Base-by-base conservation (phyloP, 92 coral and sea anemone genomes). In the Parazoanthus atlanticus region DNA sequence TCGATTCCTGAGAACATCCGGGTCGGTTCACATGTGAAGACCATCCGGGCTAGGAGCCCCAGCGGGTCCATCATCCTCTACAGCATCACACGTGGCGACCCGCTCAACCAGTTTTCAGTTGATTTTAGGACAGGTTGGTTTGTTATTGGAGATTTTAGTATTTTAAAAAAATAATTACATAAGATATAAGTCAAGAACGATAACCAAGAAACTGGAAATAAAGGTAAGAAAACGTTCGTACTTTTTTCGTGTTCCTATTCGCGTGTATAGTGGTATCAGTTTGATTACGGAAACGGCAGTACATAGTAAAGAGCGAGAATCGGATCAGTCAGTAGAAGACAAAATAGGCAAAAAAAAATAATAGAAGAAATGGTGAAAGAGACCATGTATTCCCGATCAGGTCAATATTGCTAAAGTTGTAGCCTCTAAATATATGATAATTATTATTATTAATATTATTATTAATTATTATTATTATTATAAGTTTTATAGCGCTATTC, bases 31-130 rank as follows among this genome's bases (percentile, higher is more conserved):
- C 88, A 77, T 58, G 85, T 97, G 66, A 88, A 92, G 81, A 88
- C 78, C 30, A 93, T 97, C 28, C 92, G 86, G 31, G 98, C 99
- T n/a, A 90, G 98, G 80, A 95, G 99, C 87, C 98, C 98, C 0
- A 96, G 92, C 19, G 98, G 97, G 8, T 92, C 95, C 19, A 90
- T 82, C 40, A 93, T 97, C 32, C 64, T 91, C 74, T 97, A 95
- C 89, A 91, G 93, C 76, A 94, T 97, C 86, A 88, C 92, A 26
- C 88, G 88, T 7, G 99, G 99, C 16, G 95, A 97, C 79, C 95
- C 96, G 25, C 69, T 91, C 34, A 93, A 96, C 64, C 96, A 95
- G 88, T 97, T 97, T 86, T 87, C 93, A 70, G 79, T 93, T 41
- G 99, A 97, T 85, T 90, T 95, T 36, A 94, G 93, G 72, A 90